Percentiles rank a stretch among this genome's conserved stretches.
These are phyloP conservation scores for Monoplex corrugatus DNA, from an alignment of 2,888 invertebrate genomes.

Conservation along the genomic window DNA sequence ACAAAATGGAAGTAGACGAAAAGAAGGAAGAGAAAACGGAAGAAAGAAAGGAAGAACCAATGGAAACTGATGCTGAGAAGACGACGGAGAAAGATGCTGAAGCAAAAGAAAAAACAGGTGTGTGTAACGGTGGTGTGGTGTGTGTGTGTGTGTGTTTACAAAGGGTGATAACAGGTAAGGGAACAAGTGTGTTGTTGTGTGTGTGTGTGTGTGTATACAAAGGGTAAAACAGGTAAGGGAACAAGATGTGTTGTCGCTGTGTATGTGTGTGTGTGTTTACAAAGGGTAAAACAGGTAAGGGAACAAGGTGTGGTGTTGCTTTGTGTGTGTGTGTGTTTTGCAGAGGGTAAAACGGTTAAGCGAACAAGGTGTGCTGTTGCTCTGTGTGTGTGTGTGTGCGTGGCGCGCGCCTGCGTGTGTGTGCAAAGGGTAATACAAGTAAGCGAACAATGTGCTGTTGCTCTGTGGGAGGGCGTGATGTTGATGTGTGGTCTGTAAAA, in stretches of 20 bases:
- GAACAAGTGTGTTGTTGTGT: not conserved
- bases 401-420: not conserved
- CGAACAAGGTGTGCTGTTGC: not conserved
- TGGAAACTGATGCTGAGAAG: slow-evolving; percentile 50
- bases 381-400: slow-evolving; percentile 18
- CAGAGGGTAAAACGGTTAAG: not conserved
- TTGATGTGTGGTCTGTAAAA: too few species aligned
- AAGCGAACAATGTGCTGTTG: too few species aligned
- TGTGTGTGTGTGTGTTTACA: not conserved
- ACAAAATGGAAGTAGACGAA: not conserved
- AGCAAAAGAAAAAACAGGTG: slow-evolving; percentile 55
- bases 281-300: not conserved
- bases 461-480: too few species aligned
- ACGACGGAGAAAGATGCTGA: slow-evolving; percentile 50
- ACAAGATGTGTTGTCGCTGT: not conserved
- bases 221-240: not conserved
- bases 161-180: not conserved
- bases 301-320: not conserved
- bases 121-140: slow-evolving; percentile 50
- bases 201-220: not conserved
- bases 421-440: too few species aligned
- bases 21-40: slow-evolving; percentile 41
- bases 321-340: not conserved
- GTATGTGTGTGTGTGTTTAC: not conserved
- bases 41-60: slow-evolving; percentile 64